These are phyloP conservation scores for Cavia porcellus DNA, from an alignment of 2,113 vertebrate species.

Conservation along the genomic window DNA sequence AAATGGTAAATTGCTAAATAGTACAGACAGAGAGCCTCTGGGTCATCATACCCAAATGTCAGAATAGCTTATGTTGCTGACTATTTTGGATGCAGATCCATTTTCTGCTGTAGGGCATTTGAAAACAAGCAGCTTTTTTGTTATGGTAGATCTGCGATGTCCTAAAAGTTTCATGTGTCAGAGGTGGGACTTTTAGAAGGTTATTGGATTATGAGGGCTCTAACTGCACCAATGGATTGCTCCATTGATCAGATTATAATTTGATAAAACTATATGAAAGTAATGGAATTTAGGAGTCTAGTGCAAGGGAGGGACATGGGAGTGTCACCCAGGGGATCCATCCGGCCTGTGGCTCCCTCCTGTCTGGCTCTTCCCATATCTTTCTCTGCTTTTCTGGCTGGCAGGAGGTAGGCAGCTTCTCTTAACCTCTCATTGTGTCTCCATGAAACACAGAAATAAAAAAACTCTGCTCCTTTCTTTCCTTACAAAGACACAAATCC, in stretches of 20 bases:
- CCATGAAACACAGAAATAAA: not conserved
- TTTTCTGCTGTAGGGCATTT: not conserved
- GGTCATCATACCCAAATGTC: not conserved
- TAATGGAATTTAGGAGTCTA: not conserved
- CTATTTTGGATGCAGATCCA: not conserved
- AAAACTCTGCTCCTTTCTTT: not conserved
- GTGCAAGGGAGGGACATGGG: not conserved
- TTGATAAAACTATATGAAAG: not conserved
- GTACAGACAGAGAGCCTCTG: not conserved
- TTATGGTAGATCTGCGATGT: not conserved
- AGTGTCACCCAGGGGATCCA: not conserved
- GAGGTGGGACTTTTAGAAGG: not conserved
- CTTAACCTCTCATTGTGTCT: not conserved
- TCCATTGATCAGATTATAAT: not conserved
- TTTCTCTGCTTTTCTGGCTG: not conserved
- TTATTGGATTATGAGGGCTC: not conserved
- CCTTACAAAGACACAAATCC: not conserved
- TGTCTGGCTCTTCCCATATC: not conserved
- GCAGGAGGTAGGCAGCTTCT: not conserved
- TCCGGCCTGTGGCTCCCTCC: not conserved
- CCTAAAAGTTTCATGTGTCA: not conserved
- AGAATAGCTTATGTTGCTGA: not conserved
- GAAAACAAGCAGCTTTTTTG: not conserved
- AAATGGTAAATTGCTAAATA: not conserved
- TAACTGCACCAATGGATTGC: not conserved